These are phyloP conservation scores for Notocelia uddmanniana DNA, from an alignment of 2,888 invertebrate genomes.

Conservation along the genomic window DNA sequence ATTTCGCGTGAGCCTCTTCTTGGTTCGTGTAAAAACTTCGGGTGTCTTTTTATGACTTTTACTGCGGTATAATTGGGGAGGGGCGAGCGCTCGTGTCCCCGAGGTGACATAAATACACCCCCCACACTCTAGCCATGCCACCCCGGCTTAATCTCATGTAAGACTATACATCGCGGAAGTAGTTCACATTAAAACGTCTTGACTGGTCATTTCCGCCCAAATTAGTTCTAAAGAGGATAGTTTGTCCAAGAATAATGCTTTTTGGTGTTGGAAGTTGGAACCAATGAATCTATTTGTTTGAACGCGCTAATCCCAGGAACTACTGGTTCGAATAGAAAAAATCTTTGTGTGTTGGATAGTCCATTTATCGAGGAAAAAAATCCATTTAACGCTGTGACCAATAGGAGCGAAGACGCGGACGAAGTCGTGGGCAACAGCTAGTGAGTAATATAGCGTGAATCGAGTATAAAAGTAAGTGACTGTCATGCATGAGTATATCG, in stretches of 20 bases:
- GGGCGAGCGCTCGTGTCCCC: slow-evolving; percentile 82
- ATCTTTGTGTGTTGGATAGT: too few species aligned
- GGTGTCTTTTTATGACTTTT: slow-evolving; percentile 87
- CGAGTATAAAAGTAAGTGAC: too few species aligned
- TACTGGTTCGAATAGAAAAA: too few species aligned
- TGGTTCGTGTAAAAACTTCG: slow-evolving; percentile 86
- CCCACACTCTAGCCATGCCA: slow-evolving; percentile 72
- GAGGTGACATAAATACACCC: slow-evolving; percentile 86
- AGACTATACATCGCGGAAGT: slow-evolving; percentile 74
- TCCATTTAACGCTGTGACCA: too few species aligned
- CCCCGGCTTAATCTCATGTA: slow-evolving; percentile 83
- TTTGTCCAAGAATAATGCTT: neutral
- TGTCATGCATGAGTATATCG: neutral
- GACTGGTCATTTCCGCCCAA: slow-evolving; percentile 60
- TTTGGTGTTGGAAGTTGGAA: neutral
- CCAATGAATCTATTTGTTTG: too few species aligned
- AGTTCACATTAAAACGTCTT: slow-evolving; percentile 73
- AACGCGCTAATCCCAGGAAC: too few species aligned
- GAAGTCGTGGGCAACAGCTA: too few species aligned
- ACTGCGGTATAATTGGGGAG: slow-evolving; percentile 86
- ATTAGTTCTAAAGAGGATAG: slow-evolving; percentile 55
- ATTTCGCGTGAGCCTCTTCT: slow-evolving; percentile 85
- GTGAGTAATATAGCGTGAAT: too few species aligned
- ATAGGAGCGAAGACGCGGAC: too few species aligned
- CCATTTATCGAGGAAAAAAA: too few species aligned